Conservation (phyloP, 2,888 invertebrate genomes). For the Ectropis crepuscularia region DNA sequence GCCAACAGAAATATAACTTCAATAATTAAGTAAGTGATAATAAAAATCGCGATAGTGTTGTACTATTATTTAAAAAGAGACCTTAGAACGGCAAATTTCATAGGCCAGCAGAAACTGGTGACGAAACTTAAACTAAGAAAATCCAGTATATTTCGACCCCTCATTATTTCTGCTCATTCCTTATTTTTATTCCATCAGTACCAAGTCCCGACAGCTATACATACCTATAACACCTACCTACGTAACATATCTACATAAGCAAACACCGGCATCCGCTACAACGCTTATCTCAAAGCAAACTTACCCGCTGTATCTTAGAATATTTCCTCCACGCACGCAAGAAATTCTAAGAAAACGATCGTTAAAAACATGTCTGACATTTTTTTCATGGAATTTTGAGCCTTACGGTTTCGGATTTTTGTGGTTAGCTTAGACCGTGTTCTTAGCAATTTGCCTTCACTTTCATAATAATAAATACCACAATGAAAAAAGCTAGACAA, state of each 20-base stretch:
- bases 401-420: slow-evolving; percentile 17
- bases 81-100: too few species aligned
- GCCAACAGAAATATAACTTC: too few species aligned
- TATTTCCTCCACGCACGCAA: slow-evolving; percentile 73
- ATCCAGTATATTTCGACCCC: too few species aligned
- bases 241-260: slow-evolving; percentile 46
- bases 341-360: slow-evolving; percentile 62
- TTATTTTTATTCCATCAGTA: background rate
- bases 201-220: background rate
- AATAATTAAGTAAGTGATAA: too few species aligned
- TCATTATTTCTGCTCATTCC: background rate
- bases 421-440: background rate
- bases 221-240: slow-evolving; percentile 18
- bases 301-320: slow-evolving; percentile 69
- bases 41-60: too few species aligned
- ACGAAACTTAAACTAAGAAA: too few species aligned
- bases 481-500: too few species aligned
- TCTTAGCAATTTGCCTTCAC: too few species aligned
- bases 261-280: slow-evolving; percentile 72
- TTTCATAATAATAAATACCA: too few species aligned
- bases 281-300: slow-evolving; percentile 77
- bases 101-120: too few species aligned
- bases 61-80: too few species aligned
- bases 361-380: slow-evolving; percentile 39
- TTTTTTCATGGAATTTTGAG: slow-evolving; percentile 28